phyloP scores from a whole-genome alignment of 2,888 invertebrate species.

The Zygogramma bicolorata region DNA sequence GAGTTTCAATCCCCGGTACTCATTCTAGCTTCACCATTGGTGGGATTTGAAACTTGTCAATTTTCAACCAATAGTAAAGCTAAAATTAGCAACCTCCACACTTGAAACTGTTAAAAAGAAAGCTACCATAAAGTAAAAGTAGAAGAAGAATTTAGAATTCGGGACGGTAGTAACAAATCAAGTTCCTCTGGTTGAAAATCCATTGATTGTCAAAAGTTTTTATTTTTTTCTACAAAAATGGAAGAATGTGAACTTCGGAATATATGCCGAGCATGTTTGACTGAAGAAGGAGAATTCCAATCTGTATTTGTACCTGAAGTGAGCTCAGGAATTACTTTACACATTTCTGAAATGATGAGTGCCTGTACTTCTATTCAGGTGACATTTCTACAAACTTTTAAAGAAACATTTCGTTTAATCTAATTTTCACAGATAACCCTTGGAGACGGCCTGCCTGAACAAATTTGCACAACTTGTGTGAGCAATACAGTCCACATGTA shows the following conservation, averaged over 20 bases:
- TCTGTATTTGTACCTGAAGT: constrained; percentile 62
- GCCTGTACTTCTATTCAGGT: constrained; percentile 64
- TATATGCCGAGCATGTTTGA: constrained; percentile 63
- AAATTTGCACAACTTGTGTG: constrained; percentile 71
- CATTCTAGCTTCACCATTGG: too few relatives aligned
- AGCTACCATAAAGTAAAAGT: too few relatives aligned
- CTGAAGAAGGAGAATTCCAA: constrained; percentile 61
- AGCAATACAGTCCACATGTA: constrained; percentile 68
- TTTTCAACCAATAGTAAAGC: too few relatives aligned
- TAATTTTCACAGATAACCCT: constrained; percentile 59
- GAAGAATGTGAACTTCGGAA: constrained; percentile 54
- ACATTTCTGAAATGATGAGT: constrained; percentile 65
- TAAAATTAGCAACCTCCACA: too few relatives aligned
- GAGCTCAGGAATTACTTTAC: constrained; percentile 56
- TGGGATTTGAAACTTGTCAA: too few relatives aligned
- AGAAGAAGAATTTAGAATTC: too few relatives aligned
- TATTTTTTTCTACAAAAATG: constrained; percentile 47
- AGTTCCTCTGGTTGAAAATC: constrained; percentile 42
- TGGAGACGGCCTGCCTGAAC: constrained; percentile 73
- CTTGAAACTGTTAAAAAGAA: too few relatives aligned
- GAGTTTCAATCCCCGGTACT: too few relatives aligned
- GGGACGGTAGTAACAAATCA: too few relatives aligned
- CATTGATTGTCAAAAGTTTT: constrained; percentile 62
- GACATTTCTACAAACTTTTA: constrained; percentile 34
- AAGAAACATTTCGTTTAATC: neutral